Base-by-base conservation (phyloP, 2,113 vertebrate genomes). In the Canis aureus region DNA sequence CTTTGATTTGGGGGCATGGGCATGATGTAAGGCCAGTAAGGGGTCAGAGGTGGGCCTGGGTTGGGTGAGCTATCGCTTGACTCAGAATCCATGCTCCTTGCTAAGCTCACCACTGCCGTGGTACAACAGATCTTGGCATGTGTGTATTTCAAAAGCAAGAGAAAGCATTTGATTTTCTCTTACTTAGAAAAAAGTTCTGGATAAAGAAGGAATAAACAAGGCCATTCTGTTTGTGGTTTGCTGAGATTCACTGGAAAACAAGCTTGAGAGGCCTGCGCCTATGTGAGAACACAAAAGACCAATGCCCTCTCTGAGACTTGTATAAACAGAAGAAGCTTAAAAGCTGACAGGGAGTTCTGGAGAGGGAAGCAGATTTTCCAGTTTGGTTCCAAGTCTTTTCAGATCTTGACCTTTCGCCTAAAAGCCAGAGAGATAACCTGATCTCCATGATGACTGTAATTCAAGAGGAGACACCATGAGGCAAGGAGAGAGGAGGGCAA, bases 341-440 rank as follows among this genome's bases (percentile, higher is more conserved):
- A 60, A 59, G 43, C 73, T 27, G 51, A 78, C 20, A 13, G 43
- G 38, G 66, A 73, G 76, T 69, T 73, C 64, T 66, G 74, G 23
- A 85, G 81, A 74, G 55, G 80, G 74, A 84, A 90, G 66, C 19
- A 27, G 74, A 53, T 92, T 91, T 95, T 94, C 80, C 62, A 96
- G 62, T 53, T 92, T 69, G n/a, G 38, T 79, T 97, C 95, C 89
- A 94, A 95, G 94, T 89, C 69, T 94, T 85, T 93, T 92, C 80
- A 69, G 93, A 76, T 59, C 85, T 81, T 96, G 76, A 81, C 66
- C 57, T 87, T 87, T 94, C 20, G 23, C 74, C 71, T 95, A 91
- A 91, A 94, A 95, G n/a, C 74, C 74, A 90, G 80, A 96, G 62
- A n/a, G 19, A 71, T n/a, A 22, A 55, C 23, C 25, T 76, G 71